phyloP scores from a whole-genome alignment of 2,888 invertebrate species.

The Mimas tiliae region DNA sequence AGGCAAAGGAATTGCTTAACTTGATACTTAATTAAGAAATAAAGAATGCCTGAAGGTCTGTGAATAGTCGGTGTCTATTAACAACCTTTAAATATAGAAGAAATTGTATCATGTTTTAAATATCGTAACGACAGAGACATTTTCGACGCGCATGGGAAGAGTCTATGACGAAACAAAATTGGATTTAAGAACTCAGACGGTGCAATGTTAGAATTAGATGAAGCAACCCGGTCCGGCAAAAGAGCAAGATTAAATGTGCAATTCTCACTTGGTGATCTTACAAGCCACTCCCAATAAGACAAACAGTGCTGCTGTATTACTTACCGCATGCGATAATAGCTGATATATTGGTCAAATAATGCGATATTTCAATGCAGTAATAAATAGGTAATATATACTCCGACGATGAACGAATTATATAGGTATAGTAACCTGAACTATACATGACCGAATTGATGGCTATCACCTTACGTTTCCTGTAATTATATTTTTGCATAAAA shows the following conservation, averaged over 20 bases:
- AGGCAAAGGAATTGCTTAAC: conserved; percentile 42
- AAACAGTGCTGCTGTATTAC: conserved; percentile 19
- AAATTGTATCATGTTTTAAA: conserved; percentile 39
- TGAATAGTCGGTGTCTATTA: conserved; percentile 50
- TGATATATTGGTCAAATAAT: conserved; percentile 14
- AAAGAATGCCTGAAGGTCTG: conserved; percentile 54
- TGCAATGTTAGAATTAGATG: conserved; percentile 57
- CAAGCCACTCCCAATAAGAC: conserved; percentile 14
- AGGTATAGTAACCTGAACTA: background rate
- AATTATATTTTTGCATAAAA: background rate
- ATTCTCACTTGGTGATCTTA: conserved; percentile 22
- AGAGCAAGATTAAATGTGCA: conserved; percentile 43
- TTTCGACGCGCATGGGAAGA: conserved; percentile 57
- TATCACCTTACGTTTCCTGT: conserved; percentile 11
- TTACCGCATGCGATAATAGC: conserved; percentile 6
- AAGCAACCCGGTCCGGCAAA: conserved; percentile 51
- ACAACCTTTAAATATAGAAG: conserved; percentile 38
- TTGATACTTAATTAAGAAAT: conserved; percentile 43
- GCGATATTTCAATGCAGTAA: conserved; percentile 6
- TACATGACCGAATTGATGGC: background rate
- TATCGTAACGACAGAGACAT: conserved; percentile 52
- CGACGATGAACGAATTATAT: conserved; percentile 24
- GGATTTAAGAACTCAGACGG: conserved; percentile 50
- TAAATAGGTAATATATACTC: conserved; percentile 25
- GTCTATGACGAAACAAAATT: conserved; percentile 57